A percentile compares a stretch with the other conserved stretches of the same genome.
phyloP scores from a whole-genome alignment of 23 tunicate species.

The Oikopleura dioica region DNA sequence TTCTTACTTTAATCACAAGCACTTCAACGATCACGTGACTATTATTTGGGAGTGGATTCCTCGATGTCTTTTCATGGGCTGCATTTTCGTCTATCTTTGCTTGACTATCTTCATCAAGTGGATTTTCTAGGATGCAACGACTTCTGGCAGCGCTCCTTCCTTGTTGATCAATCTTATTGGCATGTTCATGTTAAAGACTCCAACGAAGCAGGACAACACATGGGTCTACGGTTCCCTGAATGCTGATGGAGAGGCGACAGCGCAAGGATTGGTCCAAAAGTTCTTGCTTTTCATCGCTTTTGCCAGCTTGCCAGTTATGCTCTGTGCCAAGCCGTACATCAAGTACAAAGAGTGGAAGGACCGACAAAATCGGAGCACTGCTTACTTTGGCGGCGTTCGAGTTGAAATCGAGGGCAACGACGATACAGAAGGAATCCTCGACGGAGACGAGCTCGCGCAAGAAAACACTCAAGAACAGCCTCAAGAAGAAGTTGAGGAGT shows the following conservation, averaged over 20 bases:
- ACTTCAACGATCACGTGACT: constrained; percentile 22
- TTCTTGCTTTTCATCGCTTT: constrained; percentile 40
- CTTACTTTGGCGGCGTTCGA: constrained; percentile 26
- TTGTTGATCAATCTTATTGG: constrained; percentile 67
- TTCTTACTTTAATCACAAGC: constrained; percentile 35
- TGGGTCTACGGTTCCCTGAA: constrained; percentile 22
- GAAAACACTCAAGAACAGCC: background rate
- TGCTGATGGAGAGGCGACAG: background rate
- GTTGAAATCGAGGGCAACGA: constrained; percentile 19
- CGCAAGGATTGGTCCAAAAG: constrained; percentile 24
- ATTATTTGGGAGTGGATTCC: constrained; percentile 64
- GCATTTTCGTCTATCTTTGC: constrained; percentile 47
- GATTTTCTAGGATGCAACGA: constrained; percentile 31
- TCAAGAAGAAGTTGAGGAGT: no score
- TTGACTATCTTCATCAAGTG: constrained; percentile 45
- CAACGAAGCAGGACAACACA: constrained; percentile 12
- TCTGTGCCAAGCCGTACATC: constrained; percentile 52
- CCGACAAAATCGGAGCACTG: constrained; percentile 19
- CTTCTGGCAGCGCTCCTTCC: constrained; percentile 46
- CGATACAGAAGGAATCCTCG: constrained; percentile 24
- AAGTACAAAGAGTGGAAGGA: constrained; percentile 21
- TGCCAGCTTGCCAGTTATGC: constrained; percentile 55
- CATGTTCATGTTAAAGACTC: constrained; percentile 79
- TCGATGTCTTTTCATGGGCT: constrained; percentile 31
- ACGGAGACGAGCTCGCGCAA: constrained; percentile 23